A percentile compares a stretch with the other conserved stretches of the same genome.
These are phyloP conservation scores for Nomada hirtipes DNA, from an alignment of 2,888 invertebrate genomes.

Conservation along the genomic window DNA sequence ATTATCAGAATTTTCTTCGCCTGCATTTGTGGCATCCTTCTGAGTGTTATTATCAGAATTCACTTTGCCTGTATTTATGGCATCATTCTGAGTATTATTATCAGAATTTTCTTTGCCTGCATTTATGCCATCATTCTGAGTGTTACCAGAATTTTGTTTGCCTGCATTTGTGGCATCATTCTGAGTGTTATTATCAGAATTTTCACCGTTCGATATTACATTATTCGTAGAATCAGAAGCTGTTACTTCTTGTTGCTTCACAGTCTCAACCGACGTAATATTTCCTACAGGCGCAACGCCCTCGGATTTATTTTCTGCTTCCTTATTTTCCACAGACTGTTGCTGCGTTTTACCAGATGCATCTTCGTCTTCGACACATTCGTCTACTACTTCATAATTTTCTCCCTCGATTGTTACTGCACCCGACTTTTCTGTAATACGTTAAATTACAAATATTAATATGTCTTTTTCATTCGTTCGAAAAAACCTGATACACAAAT, in stretches of 20 bases:
- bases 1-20: background rate
- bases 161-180: background rate
- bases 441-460: background rate
- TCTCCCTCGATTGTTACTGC: constrained; percentile 75
- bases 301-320: background rate
- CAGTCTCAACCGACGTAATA: background rate
- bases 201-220: background rate
- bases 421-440: constrained; percentile 69
- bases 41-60: background rate
- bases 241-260: background rate
- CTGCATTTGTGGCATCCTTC: background rate
- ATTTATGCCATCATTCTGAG: background rate
- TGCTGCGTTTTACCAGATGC: background rate
- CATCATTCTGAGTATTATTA: background rate
- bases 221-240: background rate
- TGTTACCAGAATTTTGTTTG: background rate
- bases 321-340: background rate
- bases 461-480: background rate
- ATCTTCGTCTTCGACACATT: constrained; percentile 74
- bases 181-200: background rate
- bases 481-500: background rate
- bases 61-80: background rate
- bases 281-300: background rate
- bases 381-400: constrained; percentile 78
- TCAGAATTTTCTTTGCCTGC: background rate